Evolutionary conservation across 2,113 vertebrate species (phyloP).

Genomic region (Morphnarchus princeps): DNA sequence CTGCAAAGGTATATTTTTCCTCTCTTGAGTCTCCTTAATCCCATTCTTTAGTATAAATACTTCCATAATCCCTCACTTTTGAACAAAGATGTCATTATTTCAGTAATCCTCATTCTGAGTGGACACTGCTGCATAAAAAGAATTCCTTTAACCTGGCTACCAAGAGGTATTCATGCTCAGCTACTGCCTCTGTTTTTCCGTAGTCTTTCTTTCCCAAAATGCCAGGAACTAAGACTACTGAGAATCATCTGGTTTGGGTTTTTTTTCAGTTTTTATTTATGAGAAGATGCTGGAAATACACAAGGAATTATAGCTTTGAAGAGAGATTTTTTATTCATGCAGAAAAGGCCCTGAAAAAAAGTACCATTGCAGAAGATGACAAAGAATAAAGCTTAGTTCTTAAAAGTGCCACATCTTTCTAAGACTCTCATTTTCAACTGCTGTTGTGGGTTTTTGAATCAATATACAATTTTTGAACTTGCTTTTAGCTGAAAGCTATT

Average conservation of each 20-base stretch:
- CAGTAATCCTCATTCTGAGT: neutral
- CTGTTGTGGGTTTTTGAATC: constrained; percentile 25
- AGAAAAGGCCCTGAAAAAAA: constrained; percentile 15
- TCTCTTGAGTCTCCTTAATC: neutral
- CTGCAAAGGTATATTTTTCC: neutral
- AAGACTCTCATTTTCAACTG: neutral
- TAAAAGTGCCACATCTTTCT: constrained; percentile 25
- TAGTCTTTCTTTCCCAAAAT: neutral
- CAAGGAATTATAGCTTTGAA: constrained; percentile 49
- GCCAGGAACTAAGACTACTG: neutral
- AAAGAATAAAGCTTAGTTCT: constrained; percentile 45
- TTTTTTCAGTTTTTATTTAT: neutral
- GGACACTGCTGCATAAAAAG: neutral
- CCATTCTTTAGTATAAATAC: neutral
- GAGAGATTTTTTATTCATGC: constrained; percentile 46
- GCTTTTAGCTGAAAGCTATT: constrained; percentile 18
- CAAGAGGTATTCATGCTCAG: neutral
- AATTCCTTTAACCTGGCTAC: neutral
- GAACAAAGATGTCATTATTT: neutral
- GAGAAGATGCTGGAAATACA: neutral
- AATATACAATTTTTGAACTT: constrained; percentile 30
- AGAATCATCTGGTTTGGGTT: neutral
- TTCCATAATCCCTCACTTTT: neutral
- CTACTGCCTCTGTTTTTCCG: neutral
- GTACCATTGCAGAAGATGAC: constrained; percentile 25